A percentile compares a stretch with the other conserved stretches of the same genome.
phyloP scores from a whole-genome alignment of 2,888 invertebrate species.

The Pachycephus smyrnensis region DNA sequence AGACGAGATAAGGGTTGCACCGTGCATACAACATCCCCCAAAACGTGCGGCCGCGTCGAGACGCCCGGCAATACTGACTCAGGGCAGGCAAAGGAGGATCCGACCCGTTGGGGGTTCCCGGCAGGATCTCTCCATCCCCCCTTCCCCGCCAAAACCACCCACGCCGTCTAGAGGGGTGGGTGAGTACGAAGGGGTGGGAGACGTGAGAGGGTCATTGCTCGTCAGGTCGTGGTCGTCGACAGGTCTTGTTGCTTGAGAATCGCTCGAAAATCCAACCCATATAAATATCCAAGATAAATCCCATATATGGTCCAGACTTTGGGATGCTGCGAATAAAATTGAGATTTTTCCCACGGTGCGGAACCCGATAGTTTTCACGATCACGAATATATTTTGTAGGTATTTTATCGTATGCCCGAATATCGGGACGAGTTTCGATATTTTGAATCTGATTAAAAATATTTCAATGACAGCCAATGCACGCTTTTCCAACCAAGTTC shows the following conservation, averaged over 20 bases:
- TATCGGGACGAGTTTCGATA: neutral
- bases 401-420: neutral
- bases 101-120: conserved; percentile 34
- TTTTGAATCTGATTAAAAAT: neutral
- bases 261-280: neutral
- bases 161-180: neutral
- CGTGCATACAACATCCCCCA: conserved; percentile 14
- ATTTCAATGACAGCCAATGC: neutral
- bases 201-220: neutral
- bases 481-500: neutral
- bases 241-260: neutral
- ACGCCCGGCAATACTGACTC: conserved; percentile 53
- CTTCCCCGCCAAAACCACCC: conserved; percentile 9
- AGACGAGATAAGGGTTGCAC: conserved; percentile 3
- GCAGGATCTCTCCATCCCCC: conserved; percentile 9
- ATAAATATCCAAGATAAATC: neutral
- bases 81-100: conserved; percentile 35
- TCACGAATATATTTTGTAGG: neutral
- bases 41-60: conserved; percentile 52
- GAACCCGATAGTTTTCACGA: neutral
- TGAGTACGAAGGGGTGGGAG: neutral
- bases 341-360: neutral
- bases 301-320: neutral
- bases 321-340: neutral
- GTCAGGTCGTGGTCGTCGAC: neutral